Conservation (phyloP, 2,797 vertebrate species). For the Anguilla megastoma region DNA sequence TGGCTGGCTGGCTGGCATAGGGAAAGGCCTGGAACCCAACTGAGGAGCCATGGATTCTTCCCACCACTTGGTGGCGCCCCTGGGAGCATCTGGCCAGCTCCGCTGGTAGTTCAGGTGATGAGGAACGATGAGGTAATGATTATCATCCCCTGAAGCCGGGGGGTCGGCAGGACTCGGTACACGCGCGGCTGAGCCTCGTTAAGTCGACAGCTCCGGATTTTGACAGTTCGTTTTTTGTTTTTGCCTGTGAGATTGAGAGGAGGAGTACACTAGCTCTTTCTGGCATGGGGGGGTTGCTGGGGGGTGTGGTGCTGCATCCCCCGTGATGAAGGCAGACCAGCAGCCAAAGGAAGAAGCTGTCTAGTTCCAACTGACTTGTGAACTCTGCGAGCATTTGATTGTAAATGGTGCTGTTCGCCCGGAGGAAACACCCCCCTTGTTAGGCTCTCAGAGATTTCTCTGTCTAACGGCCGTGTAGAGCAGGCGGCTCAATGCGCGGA, state of each 20-base stretch:
- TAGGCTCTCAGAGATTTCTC: neutral
- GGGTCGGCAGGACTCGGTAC: neutral
- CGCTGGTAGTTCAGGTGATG: neutral
- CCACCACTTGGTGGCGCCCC: neutral
- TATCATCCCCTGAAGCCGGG: neutral
- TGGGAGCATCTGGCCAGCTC: neutral
- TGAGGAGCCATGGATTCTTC: neutral
- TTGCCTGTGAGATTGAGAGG: neutral
- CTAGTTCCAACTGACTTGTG: neutral
- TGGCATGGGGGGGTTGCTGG: neutral
- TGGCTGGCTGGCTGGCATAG: neutral
- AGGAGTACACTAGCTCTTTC: neutral
- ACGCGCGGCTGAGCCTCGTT: neutral
- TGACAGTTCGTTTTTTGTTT: conserved; percentile 5
- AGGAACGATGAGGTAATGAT: neutral
- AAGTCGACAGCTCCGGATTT: neutral
- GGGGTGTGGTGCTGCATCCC: neutral
- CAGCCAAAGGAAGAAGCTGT: neutral
- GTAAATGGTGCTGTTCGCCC: neutral
- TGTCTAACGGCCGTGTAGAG: neutral
- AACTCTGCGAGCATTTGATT: neutral
- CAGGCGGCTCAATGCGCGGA: neutral
- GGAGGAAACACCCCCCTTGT: neutral
- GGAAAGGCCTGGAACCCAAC: neutral
- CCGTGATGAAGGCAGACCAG: neutral